Evolutionary conservation across 1,140 invertebrate genomes (phyloP).

Genomic region (Anastrepha ludens): DNA sequence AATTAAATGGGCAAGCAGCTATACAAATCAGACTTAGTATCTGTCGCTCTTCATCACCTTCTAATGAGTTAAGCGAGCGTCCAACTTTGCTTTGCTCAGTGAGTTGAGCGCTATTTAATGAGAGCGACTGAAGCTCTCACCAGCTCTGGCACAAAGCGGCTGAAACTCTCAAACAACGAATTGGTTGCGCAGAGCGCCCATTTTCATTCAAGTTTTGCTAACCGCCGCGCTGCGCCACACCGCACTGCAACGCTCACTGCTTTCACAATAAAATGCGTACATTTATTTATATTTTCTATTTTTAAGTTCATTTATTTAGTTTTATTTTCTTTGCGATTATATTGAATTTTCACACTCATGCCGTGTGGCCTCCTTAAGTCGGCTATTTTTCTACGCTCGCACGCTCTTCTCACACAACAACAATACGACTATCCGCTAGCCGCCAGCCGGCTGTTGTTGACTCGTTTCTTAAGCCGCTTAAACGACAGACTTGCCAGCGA

Average conservation of each 20-base stretch:
- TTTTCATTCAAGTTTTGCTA: conserved; percentile 41
- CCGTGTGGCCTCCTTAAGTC: conserved; percentile 15
- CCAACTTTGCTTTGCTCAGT: not conserved
- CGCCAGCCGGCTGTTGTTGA: conserved; percentile 16
- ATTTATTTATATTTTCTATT: conserved; percentile 51
- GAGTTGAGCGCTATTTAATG: not conserved
- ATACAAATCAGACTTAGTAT: not conserved
- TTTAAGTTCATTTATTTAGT: conserved; percentile 9
- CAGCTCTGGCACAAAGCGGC: not conserved
- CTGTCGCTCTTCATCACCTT: not conserved
- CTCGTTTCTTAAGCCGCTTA: conserved; percentile 46
- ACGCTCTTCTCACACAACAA: not conserved
- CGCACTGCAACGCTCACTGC: not conserved
- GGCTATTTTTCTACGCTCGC: not conserved
- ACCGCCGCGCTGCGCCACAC: not conserved
- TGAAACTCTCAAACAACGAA: not conserved
- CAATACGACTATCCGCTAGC: not conserved
- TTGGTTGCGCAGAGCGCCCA: not conserved
- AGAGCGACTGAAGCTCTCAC: not conserved
- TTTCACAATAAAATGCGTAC: conserved; percentile 42
- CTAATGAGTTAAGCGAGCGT: conserved; percentile 23
- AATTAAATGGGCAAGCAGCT: not conserved
- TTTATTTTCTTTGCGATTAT: not conserved
- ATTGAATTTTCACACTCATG: conserved; percentile 41
- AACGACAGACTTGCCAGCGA: not conserved